phyloP scores from a whole-genome alignment of 2,113 vertebrate species.

The Menura novaehollandiae region DNA sequence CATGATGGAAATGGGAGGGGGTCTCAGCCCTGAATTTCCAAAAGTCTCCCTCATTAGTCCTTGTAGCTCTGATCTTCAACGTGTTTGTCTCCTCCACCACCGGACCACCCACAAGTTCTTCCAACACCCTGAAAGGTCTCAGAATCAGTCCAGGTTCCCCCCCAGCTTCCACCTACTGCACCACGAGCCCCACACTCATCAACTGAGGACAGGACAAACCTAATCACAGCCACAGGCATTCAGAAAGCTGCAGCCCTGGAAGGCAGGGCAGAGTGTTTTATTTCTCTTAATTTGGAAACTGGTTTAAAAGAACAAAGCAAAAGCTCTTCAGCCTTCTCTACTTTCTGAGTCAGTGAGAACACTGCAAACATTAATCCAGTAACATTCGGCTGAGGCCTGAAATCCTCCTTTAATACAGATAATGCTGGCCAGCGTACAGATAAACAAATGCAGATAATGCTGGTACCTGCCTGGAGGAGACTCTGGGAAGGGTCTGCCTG shows the following conservation, averaged over 20 bases:
- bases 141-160: not conserved
- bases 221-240: too few species aligned
- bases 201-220: not conserved
- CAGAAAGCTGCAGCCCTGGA: not conserved
- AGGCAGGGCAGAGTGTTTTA: not conserved
- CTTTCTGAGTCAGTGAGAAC: fast-evolving
- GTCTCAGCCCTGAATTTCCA: not conserved
- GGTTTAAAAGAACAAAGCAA: not conserved
- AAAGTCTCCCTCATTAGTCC: not conserved
- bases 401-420: not conserved
- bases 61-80: not conserved
- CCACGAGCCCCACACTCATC: not conserved
- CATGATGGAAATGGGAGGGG: fast-evolving
- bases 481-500: not conserved
- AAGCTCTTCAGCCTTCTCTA: not conserved
- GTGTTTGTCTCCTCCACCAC: not conserved
- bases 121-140: not conserved
- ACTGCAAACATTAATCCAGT: not conserved
- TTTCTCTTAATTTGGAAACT: not conserved
- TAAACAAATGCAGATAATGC: not conserved
- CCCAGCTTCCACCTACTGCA: fast-evolving
- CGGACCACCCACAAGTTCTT: not conserved
- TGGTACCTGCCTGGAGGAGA: not conserved
- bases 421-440: not conserved
- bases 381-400: not conserved